These are phyloP conservation scores for Lacanobia oleracea DNA, from an alignment of 2,888 invertebrate species.

Conservation along the genomic window DNA sequence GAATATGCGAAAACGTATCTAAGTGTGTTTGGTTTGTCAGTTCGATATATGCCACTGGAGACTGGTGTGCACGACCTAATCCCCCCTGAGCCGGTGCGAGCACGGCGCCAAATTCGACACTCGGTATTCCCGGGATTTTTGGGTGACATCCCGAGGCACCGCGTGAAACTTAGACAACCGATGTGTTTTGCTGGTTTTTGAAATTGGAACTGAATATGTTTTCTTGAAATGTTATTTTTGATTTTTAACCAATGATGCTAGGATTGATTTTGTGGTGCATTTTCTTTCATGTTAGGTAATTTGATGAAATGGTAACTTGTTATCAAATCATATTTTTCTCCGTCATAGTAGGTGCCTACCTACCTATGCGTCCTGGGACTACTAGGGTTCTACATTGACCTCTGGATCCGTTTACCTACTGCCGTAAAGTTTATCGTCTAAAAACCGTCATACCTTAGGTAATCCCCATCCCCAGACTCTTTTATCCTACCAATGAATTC, in stretches of 20 bases:
- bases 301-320: background rate
- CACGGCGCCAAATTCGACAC: slow-evolving; percentile 67
- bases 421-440: background rate
- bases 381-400: background rate
- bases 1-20: slow-evolving; percentile 54
- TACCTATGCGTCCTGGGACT: no score
- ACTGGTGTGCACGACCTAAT: slow-evolving; percentile 69
- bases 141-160: slow-evolving; percentile 48
- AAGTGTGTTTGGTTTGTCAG: slow-evolving; percentile 62
- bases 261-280: background rate
- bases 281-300: background rate
- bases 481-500: background rate
- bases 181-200: slow-evolving; percentile 13
- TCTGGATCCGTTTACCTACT: background rate
- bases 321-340: background rate
- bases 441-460: background rate
- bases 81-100: slow-evolving; percentile 68
- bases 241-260: background rate
- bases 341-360: background rate
- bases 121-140: slow-evolving; percentile 65
- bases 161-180: slow-evolving; percentile 37
- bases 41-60: slow-evolving; percentile 60
- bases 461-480: no score
- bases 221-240: background rate
- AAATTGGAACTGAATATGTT: slow-evolving; percentile 12